phyloP scores from a whole-genome alignment of 2,797 vertebrate species.

The Centropyge bicolor region DNA sequence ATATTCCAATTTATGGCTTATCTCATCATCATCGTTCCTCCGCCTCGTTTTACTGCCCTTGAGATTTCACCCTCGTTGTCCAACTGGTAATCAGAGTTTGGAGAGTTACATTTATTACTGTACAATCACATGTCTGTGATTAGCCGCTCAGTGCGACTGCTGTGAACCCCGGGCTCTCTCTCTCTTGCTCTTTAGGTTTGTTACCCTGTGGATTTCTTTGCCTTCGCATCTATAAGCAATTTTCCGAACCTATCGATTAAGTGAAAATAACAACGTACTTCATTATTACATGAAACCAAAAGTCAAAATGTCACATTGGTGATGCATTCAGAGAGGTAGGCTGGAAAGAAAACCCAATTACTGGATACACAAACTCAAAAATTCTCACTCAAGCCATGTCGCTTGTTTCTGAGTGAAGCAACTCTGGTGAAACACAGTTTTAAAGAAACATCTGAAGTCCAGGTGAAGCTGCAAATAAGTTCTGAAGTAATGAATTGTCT shows the following conservation, averaged over 20 bases:
- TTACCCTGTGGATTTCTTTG: slow-evolving; percentile 33
- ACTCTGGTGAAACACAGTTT: background rate
- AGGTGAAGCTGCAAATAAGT: background rate
- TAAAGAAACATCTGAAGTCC: background rate
- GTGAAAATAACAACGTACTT: slow-evolving; percentile 15
- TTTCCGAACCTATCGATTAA: slow-evolving; percentile 44
- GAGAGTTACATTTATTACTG: slow-evolving; percentile 63
- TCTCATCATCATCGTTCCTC: slow-evolving; percentile 68
- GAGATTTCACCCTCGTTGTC: slow-evolving; percentile 63
- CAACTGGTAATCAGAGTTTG: slow-evolving; percentile 63
- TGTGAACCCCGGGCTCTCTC: slow-evolving; percentile 31
- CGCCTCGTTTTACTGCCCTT: slow-evolving; percentile 61
- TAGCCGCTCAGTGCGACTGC: slow-evolving; percentile 47
- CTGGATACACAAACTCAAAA: background rate
- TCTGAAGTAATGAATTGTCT: slow-evolving; percentile 15
- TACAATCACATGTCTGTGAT: slow-evolving; percentile 53
- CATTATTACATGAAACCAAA: slow-evolving; percentile 24
- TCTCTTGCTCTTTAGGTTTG: slow-evolving; percentile 15
- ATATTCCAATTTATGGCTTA: slow-evolving; percentile 68
- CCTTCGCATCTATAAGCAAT: slow-evolving; percentile 51
- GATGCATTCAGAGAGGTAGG: background rate
- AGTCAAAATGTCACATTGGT: slow-evolving; percentile 35
- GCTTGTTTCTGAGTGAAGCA: background rate
- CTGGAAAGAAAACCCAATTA: slow-evolving; percentile 34
- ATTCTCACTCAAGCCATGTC: background rate